These are phyloP conservation scores for Melierax canorus DNA, from an alignment of 2,113 vertebrate species.

Conservation along the genomic window DNA sequence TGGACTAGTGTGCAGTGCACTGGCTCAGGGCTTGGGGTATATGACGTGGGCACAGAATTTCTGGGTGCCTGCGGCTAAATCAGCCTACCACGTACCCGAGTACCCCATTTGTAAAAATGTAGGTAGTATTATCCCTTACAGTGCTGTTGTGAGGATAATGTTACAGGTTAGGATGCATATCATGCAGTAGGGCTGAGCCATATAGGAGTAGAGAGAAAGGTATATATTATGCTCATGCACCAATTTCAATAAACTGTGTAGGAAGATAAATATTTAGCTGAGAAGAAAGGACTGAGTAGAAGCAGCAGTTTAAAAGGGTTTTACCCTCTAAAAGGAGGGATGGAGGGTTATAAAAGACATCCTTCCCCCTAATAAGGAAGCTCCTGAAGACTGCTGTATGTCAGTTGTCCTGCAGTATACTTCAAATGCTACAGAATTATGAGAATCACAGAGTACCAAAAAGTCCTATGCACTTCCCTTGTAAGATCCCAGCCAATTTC, in stretches of 20 bases:
- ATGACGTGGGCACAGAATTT: neutral
- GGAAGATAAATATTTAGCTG: neutral
- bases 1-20: neutral
- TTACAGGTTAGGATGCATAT: neutral
- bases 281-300: neutral
- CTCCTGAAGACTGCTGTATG: neutral
- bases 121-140: neutral
- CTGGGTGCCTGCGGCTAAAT: neutral
- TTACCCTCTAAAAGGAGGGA: neutral
- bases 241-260: accelerated
- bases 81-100: neutral
- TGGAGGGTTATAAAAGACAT: neutral
- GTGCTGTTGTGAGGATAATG: neutral
- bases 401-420: neutral
- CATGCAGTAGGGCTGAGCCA: neutral
- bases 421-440: neutral
- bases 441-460: accelerated
- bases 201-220: neutral
- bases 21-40: neutral
- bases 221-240: neutral
- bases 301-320: neutral
- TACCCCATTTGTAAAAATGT: neutral
- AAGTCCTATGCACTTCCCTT: accelerated
- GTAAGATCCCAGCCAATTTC: neutral
- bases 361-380: neutral